A percentile compares a stretch with the other conserved stretches of the same genome.
Evolutionary conservation across 37 sponge, comb jelly and placozoan genomes (phyloP).

Genomic region (Mnemiopsis leidyi): DNA sequence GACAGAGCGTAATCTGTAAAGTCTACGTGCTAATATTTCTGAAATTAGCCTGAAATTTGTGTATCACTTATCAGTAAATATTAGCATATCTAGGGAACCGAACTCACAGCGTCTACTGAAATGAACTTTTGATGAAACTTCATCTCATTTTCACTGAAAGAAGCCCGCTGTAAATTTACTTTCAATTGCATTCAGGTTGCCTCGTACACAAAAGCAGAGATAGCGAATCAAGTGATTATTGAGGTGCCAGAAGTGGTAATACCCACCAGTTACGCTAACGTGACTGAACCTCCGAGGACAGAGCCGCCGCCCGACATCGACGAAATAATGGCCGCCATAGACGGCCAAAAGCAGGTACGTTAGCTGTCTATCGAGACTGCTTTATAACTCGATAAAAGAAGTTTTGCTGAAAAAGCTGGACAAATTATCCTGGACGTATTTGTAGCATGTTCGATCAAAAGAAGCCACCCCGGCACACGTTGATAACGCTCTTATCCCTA

Average conservation of each 20-base stretch:
- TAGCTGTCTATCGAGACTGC: too few species aligned
- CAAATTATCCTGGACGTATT: neutral
- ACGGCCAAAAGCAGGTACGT: slow-evolving; percentile 21
- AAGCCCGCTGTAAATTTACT: neutral
- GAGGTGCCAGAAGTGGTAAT: slow-evolving; percentile 16
- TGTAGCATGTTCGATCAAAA: too few species aligned
- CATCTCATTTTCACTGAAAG: neutral
- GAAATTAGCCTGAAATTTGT: neutral
- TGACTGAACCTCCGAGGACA: neutral
- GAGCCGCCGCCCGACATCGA: neutral
- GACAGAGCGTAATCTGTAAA: neutral
- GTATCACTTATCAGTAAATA: too few species aligned
- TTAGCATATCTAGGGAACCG: too few species aligned
- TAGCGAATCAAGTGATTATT: neutral
- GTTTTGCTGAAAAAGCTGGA: too few species aligned
- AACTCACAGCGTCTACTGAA: neutral
- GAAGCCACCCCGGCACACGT: neutral
- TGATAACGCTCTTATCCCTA: neutral
- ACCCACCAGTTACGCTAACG: too few species aligned
- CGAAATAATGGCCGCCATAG: neutral
- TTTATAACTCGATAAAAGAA: too few species aligned
- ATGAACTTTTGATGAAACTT: neutral
- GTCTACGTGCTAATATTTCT: neutral
- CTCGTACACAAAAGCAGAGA: slow-evolving; percentile 16
- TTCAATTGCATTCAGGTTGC: neutral